Base-by-base conservation (phyloP, 2,888 invertebrate genomes). In the Euplagia quadripunctaria region DNA sequence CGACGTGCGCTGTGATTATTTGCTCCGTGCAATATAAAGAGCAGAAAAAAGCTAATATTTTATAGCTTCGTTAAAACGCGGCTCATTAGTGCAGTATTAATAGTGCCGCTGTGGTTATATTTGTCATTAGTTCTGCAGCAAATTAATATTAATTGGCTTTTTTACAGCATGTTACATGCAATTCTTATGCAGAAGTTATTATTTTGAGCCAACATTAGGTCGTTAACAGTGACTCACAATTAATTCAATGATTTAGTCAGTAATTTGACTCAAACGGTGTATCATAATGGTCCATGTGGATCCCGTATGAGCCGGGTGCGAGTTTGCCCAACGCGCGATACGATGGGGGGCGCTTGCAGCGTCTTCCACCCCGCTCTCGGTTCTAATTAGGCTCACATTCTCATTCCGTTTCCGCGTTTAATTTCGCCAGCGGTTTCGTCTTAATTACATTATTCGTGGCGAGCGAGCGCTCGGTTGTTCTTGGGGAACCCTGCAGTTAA, bases 301-400 rank as follows among this genome's bases (percentile, higher is more conserved):
- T 76, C 72, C 71, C 72, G 81, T 70, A 70, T 73, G 72, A 73
- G 74, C 42, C 64, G 68, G 72, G 68, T 63, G 66, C 71, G 68
- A 70, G 74, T 76, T 81, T 70, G 78, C 55, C 73, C 64, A 69
- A 16, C 49, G 63, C 63, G 63, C 71, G 68, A 73, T 75, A 74
- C 70, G 70, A 61, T 77, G 69, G 81, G 80, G 82, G 76, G 81
- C 83, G 84, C 85, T 85, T 88, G 90, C 89, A 90, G 79, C 89
- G 87, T 86, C 84, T 86, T 82, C 89, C 87, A 76, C 85, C 68
- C 86, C 89, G 87, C 85, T 83, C 93, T 91, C 92, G 90, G 90
- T 94, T 94, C 96, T 96, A 96, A 96, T 96, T 96, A 96, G 96
- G 94, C 95, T 95, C 96, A 96, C 95, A 96, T 96, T 96, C 96